phyloP scores from a whole-genome alignment of 2,797 vertebrate genomes.

The Gastrophryne carolinensis region DNA sequence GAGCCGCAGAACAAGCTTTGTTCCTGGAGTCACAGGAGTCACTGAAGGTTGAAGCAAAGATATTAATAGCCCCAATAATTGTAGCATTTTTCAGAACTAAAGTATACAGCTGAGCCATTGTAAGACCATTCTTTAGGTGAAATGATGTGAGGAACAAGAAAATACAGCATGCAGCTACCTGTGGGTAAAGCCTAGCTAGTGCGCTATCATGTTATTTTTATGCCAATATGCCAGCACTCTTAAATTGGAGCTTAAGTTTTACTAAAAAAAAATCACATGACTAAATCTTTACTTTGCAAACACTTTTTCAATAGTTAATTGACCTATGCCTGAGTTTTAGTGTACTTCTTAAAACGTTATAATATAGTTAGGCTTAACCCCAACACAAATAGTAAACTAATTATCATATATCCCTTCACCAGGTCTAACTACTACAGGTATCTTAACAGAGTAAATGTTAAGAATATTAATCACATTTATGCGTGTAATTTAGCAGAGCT shows the following conservation, averaged over 20 bases:
- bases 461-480: no score
- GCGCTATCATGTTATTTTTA: not conserved
- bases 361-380: no score
- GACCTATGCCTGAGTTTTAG: no score
- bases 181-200: not conserved
- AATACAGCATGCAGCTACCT: conserved; percentile 8
- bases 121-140: conserved; percentile 7
- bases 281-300: no score
- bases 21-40: conserved; percentile 32
- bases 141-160: conserved; percentile 29
- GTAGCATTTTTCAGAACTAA: conserved; percentile 31
- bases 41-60: conserved; percentile 28
- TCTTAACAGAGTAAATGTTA: no score
- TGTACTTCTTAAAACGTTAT: no score
- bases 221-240: not conserved
- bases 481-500: no score
- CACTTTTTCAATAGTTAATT: no score
- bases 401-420: no score
- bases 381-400: no score
- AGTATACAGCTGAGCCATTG: conserved; percentile 28
- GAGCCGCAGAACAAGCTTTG: conserved; percentile 26
- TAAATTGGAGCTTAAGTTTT: not conserved
- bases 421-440: no score
- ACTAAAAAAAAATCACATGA: no score
- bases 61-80: conserved; percentile 46